A percentile compares a stretch with the other conserved stretches of the same genome.
Conservation (phyloP, 2,113 vertebrate genomes). For the Collichthys lucidus region DNA sequence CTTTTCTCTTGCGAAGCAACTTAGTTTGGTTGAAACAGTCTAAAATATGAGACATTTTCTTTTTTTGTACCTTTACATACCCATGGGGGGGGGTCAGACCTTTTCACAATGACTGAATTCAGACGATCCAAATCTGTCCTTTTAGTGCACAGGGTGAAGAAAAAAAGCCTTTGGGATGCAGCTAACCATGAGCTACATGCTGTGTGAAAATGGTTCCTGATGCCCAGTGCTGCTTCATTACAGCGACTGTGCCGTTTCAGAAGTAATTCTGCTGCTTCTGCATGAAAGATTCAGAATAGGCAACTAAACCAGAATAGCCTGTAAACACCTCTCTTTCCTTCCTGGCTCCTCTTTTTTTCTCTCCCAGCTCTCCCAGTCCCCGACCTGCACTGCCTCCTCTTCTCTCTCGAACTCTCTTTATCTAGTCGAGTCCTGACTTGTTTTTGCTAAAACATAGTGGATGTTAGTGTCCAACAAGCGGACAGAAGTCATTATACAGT, state of each 20-base stretch:
- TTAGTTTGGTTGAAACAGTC: neutral
- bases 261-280: slow-evolving; percentile 58
- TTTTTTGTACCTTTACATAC: neutral
- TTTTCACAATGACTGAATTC: neutral
- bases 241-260: slow-evolving; percentile 17
- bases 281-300: slow-evolving; percentile 57
- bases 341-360: neutral
- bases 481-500: slow-evolving; percentile 20
- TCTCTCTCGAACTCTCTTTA: neutral
- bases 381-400: neutral
- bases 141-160: neutral
- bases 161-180: slow-evolving; percentile 12
- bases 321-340: slow-evolving; percentile 51
- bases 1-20: neutral
- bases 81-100: neutral
- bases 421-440: neutral
- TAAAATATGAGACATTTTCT: neutral
- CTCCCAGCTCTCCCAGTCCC: neutral
- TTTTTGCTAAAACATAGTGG: neutral
- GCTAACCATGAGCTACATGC: slow-evolving; percentile 3
- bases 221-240: slow-evolving; percentile 42
- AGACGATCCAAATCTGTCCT: neutral
- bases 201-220: slow-evolving; percentile 21
- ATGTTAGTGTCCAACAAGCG: neutral
- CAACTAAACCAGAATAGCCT: slow-evolving; percentile 48